phyloP scores from a whole-genome alignment of 2,113 vertebrate genomes.

The Caracal caracal region DNA sequence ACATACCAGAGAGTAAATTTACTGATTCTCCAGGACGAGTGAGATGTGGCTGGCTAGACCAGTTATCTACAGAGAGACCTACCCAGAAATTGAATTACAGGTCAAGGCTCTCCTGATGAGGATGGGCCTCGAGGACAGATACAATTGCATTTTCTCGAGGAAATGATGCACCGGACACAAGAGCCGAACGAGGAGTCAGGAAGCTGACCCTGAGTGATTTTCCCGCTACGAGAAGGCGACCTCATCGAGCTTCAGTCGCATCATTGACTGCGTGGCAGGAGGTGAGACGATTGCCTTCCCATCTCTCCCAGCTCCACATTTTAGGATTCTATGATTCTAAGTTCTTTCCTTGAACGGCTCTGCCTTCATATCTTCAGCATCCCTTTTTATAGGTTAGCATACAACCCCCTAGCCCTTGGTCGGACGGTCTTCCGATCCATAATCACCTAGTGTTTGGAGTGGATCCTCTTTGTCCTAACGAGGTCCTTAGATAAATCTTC shows the following conservation, averaged over 20 bases:
- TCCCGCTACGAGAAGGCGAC: neutral
- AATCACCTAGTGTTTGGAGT: neutral
- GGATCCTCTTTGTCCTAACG: neutral
- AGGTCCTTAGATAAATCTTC: neutral
- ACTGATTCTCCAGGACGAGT: neutral
- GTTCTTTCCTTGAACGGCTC: neutral
- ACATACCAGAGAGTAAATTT: neutral
- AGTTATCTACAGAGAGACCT: neutral
- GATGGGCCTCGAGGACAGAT: neutral
- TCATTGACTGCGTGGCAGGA: neutral
- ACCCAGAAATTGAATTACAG: neutral
- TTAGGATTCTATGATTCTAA: neutral
- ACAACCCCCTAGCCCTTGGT: neutral
- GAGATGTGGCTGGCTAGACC: neutral
- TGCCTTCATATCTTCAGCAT: neutral
- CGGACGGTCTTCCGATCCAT: neutral
- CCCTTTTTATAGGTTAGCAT: neutral
- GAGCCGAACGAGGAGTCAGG: neutral
- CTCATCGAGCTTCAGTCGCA: neutral
- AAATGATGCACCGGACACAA: neutral
- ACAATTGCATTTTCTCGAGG: neutral
- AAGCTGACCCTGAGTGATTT: neutral
- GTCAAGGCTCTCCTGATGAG: neutral
- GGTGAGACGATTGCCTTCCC: neutral
- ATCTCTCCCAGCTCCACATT: neutral